Evolutionary conservation across 2,113 vertebrate genomes (phyloP).

Genomic region (Hyperopisus bebe): DNA sequence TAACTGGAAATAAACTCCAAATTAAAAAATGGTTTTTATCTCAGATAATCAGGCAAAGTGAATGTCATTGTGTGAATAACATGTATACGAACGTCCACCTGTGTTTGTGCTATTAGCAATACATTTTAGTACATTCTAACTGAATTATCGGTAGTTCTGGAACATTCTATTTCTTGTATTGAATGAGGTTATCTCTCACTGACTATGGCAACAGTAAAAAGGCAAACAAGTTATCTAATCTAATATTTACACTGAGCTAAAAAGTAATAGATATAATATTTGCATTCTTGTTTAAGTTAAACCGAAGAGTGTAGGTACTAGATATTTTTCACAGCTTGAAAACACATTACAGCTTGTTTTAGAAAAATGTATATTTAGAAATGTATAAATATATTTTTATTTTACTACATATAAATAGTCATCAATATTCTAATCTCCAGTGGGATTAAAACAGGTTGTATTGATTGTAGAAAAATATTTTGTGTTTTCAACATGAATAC

Average conservation of each 20-base stretch:
- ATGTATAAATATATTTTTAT: not conserved
- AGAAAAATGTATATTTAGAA: not conserved
- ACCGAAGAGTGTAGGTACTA: not conserved
- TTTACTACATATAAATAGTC: not conserved
- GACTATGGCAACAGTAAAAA: not conserved
- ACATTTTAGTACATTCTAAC: not conserved
- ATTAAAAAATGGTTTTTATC: not conserved
- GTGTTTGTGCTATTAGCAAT: not conserved
- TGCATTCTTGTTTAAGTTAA: not conserved
- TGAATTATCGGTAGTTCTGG: not conserved
- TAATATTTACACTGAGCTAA: not conserved
- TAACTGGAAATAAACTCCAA: not conserved
- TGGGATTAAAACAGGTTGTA: not conserved
- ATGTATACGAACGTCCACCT: not conserved
- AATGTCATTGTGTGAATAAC: not conserved
- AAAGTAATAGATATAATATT: not conserved
- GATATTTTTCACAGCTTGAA: not conserved
- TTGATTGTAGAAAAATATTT: not conserved
- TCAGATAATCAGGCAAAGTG: not conserved
- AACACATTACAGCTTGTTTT: not conserved
- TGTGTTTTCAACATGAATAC: not conserved
- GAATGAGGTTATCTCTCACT: not conserved
- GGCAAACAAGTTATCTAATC: not conserved
- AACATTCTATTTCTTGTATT: not conserved
- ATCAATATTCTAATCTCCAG: not conserved